A percentile compares a stretch with the other conserved stretches of the same genome.
These are phyloP conservation scores for Notamacropus eugenii DNA, from an alignment of 2,797 vertebrate genomes.

Conservation along the genomic window DNA sequence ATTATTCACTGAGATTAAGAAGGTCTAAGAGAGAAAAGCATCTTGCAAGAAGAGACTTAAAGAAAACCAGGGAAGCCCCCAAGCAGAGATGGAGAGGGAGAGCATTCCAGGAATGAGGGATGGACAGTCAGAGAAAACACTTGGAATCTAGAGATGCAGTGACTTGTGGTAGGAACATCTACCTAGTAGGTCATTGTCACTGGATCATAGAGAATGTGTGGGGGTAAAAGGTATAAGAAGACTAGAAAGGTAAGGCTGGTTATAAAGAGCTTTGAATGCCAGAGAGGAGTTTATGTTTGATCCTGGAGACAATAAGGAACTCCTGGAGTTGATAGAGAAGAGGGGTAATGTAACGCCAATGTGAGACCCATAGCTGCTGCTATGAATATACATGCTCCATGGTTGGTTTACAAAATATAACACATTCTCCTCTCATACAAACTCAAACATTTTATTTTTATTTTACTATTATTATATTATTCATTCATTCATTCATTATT, in stretches of 20 bases:
- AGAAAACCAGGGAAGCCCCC: background rate
- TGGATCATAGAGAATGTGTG: background rate
- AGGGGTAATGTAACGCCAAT: too few species aligned
- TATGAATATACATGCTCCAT: too few species aligned
- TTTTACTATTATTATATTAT: too few species aligned
- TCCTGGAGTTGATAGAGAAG: too few species aligned
- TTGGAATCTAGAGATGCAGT: background rate
- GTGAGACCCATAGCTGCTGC: too few species aligned
- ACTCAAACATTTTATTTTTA: too few species aligned
- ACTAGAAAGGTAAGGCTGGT: background rate
- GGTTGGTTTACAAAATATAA: too few species aligned
- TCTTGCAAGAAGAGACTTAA: background rate
- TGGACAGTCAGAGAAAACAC: background rate
- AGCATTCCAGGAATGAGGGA: background rate
- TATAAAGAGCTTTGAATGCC: background rate
- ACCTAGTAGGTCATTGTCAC: background rate
- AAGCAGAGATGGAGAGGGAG: background rate
- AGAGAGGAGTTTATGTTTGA: background rate
- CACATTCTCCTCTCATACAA: too few species aligned
- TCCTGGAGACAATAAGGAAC: too few species aligned
- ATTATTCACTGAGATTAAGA: background rate
- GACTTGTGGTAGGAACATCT: too few species aligned
- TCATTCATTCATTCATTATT: too few species aligned
- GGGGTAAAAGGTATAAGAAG: background rate
- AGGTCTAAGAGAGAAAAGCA: background rate